Evolutionary conservation across 2,797 vertebrate genomes (phyloP), one percentile per base, ranked within the genome.

Genomic region (Sebastes variabilis): DNA sequence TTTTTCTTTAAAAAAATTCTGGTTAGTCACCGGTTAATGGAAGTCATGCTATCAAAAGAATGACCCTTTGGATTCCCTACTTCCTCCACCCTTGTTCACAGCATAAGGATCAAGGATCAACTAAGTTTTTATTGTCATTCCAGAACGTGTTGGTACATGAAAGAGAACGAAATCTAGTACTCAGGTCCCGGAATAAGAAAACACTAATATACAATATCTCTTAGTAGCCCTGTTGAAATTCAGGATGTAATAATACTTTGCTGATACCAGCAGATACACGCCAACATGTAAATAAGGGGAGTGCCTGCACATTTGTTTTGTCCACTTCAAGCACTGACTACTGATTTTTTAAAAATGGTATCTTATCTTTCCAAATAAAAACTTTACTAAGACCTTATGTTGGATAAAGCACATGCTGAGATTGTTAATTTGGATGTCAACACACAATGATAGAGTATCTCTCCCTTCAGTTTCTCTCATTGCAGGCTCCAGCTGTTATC

Each of bases 391-490:
- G 46, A 79, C 61, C 54, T 54, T 18, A 77, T 59, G 60, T 29
- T 25, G 24, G 38, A 76, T 60, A n/a, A 54, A 65, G 42, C 29
- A 32, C 29, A 67, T 46, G 52, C 36, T 81, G 6, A 32, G 27
- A 27, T 68, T 58, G 25, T 67, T 82, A 66, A 66, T 77, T 66
- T 70, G 18, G 46, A 78, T 32, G 38, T 67, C 20, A 67, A 22
- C 46, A 75, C 22, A 55, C n/a, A 49, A 6, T 65, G 36, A 67
- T 36, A 29, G 29, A 49, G 27, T 27, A 27, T 72, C 14, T 71
- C 5, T 32, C 24, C 25, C 42, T 34, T 83, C n/a, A 34, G 10
- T 70, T 79, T 38, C 42, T 56, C 25, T 77, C 46, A 72, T 75
- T 79, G 46, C 22, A 24, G 62, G 34, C 25, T 73, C 18, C 56